These are phyloP conservation scores for Tortricodes alternella DNA, from an alignment of 2,888 invertebrate genomes.

Conservation along the genomic window DNA sequence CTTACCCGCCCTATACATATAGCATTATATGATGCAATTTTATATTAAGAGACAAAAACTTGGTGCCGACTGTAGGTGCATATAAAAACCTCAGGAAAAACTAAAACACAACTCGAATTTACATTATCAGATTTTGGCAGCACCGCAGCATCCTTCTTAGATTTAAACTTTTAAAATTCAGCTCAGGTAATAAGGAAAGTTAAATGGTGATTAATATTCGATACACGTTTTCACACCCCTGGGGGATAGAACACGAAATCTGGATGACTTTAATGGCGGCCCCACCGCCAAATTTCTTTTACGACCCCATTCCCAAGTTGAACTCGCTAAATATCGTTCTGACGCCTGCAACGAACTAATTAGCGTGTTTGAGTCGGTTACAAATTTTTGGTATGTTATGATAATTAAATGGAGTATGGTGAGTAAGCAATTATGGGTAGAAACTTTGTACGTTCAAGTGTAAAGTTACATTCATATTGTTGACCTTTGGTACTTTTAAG, in stretches of 20 bases:
- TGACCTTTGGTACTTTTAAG: not conserved
- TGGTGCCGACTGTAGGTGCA: too few relatives aligned
- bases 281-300: slow-evolving; percentile 29
- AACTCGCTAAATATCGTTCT: slow-evolving; percentile 27
- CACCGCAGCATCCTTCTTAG: not conserved
- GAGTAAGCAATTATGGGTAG: slow-evolving; percentile 19
- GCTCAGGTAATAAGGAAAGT: slow-evolving; percentile 20
- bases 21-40: too few relatives aligned
- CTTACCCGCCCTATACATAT: too few relatives aligned
- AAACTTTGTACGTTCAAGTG: not conserved
- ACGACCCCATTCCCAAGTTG: slow-evolving; percentile 23
- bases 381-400: slow-evolving; percentile 27
- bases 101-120: not conserved
- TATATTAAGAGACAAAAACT: too few relatives aligned
- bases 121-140: slow-evolving; percentile 1
- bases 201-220: slow-evolving; percentile 27
- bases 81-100: too few relatives aligned
- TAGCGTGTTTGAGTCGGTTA: slow-evolving; percentile 14
- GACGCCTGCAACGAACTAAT: slow-evolving; percentile 18
- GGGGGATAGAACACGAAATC: slow-evolving; percentile 25
- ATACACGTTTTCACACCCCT: slow-evolving; percentile 26
- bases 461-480: not conserved
- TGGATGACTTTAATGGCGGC: slow-evolving; percentile 27
- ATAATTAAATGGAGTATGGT: slow-evolving; percentile 20
- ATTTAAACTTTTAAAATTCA: slow-evolving; percentile 1